Percentiles rank a stretch among this genome's conserved stretches.
phyloP scores from a whole-genome alignment of 2,113 vertebrate species.

The Eclectus roratus region DNA sequence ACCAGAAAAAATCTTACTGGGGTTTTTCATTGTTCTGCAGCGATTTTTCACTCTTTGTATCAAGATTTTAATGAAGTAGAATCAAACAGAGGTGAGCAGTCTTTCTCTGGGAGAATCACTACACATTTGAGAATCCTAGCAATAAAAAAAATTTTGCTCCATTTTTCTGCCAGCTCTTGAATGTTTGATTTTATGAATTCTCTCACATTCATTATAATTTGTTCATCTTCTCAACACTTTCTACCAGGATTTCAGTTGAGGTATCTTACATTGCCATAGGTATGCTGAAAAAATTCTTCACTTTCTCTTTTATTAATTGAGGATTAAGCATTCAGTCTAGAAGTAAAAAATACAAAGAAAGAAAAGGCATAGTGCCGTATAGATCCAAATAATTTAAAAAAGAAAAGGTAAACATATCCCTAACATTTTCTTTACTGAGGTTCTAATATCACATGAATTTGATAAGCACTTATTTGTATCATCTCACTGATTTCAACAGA shows the following conservation, averaged over 20 bases:
- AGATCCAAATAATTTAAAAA: not conserved
- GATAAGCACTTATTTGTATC: not conserved
- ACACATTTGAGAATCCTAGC: not conserved
- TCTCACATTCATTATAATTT: not conserved
- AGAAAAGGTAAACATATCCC: not conserved
- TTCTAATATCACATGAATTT: not conserved
- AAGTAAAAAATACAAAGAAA: not conserved
- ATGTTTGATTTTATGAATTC: not conserved
- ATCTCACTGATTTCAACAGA: not conserved
- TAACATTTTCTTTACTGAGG: not conserved
- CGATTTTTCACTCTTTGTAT: slow-evolving; percentile 22
- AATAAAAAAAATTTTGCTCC: slow-evolving; percentile 8
- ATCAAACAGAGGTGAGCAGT: not conserved
- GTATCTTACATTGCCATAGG: not conserved
- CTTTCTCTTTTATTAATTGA: not conserved
- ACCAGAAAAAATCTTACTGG: not conserved
- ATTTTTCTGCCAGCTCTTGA: not conserved
- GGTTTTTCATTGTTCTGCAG: slow-evolving; percentile 47
- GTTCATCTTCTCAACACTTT: not conserved
- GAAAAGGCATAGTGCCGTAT: not conserved
- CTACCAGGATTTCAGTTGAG: not conserved
- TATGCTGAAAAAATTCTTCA: not conserved
- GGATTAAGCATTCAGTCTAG: not conserved
- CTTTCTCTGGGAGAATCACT: slow-evolving; percentile 19
- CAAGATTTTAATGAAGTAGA: slow-evolving; percentile 15